Conservation (phyloP, 1,140 invertebrate genomes). For the Drosophila parvula region DNA sequence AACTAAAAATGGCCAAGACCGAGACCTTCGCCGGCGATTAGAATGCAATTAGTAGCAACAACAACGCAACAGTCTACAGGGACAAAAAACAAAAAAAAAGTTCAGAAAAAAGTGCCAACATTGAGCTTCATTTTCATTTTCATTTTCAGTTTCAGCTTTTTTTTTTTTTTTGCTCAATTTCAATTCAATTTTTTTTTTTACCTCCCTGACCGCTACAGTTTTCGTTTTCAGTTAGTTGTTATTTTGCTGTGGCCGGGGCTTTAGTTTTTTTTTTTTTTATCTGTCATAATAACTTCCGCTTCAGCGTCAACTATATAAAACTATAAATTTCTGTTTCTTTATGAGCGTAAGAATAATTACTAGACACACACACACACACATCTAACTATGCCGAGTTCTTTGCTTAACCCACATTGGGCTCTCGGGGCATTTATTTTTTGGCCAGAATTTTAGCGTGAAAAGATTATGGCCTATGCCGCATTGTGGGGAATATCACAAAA, state of each 20-base stretch:
- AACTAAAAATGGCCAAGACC: slow-evolving; percentile 66
- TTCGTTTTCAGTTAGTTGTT: slow-evolving; percentile 38
- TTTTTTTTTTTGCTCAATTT: slow-evolving; percentile 34
- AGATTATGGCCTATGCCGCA: slow-evolving; percentile 41
- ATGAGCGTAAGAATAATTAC: slow-evolving; percentile 38
- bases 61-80: slow-evolving; percentile 26
- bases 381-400: slow-evolving; percentile 3
- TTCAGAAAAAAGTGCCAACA: slow-evolving; percentile 55
- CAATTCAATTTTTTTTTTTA: slow-evolving; percentile 26
- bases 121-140: slow-evolving; percentile 59
- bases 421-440: slow-evolving; percentile 20
- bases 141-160: slow-evolving; percentile 10
- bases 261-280: slow-evolving; percentile 54
- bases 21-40: slow-evolving; percentile 75
- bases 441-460: slow-evolving; percentile 40
- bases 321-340: slow-evolving; percentile 37
- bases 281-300: slow-evolving; percentile 75
- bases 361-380: not conserved
- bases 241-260: slow-evolving; percentile 4
- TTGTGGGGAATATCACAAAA: not conserved
- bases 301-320: slow-evolving; percentile 40
- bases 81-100: slow-evolving; percentile 31
- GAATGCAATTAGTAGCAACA: slow-evolving; percentile 75
- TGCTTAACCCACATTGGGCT: slow-evolving; percentile 51
- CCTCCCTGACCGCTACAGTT: slow-evolving; percentile 17